Evolutionary conservation across 1,140 invertebrate species (phyloP), one percentile per base, ranked within the genome.

Genomic region (Eumaeus atala): DNA sequence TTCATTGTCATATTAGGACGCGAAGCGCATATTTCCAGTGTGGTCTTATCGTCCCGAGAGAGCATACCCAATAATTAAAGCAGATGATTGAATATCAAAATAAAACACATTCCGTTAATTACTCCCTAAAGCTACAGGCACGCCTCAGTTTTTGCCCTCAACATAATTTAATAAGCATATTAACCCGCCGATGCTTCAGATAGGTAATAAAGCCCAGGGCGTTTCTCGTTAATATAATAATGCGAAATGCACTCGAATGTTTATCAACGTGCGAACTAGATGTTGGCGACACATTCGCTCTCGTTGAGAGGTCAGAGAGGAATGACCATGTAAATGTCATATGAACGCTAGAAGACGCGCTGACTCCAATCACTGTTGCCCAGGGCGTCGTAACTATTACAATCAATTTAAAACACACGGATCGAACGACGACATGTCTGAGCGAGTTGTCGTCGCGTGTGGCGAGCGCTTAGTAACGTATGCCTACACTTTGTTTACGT

Each of bases 161-260:
- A 82, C 68, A 77, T 80, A 78, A 83, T 76, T 80, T 86, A 84
- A 86, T 86, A 86, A 83, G 74, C 74, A 73, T 77, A 84, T 84
- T 86, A 83, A 76, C 67, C 74, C 67, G 60, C 70, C 70, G 75
- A 82, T 81, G 70, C 66, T 63, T 72, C 72, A 77, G 82, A 86
- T 86, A 86, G 68, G 65, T 66, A 53, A 59, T 44, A 42, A 50
- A 53, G 72, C 80, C 73, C 65, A 54, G 58, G 68, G 82, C 80
- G 66, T 12, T 76, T 66, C 66, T 72, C 59, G 67, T 67, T 74
- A 71, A 75, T 75, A 72, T 70, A 68, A 36, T 34, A 50, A 47
- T 40, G 37, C 33, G 42, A 16, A 53, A 51, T 33, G 21, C 11
- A 33, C 33, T 40, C 28, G 38, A 33, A 11, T 4, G 42, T 12